Evolutionary conservation across 2,797 vertebrate species (phyloP).

Genomic region (Micromesistius poutassou): DNA sequence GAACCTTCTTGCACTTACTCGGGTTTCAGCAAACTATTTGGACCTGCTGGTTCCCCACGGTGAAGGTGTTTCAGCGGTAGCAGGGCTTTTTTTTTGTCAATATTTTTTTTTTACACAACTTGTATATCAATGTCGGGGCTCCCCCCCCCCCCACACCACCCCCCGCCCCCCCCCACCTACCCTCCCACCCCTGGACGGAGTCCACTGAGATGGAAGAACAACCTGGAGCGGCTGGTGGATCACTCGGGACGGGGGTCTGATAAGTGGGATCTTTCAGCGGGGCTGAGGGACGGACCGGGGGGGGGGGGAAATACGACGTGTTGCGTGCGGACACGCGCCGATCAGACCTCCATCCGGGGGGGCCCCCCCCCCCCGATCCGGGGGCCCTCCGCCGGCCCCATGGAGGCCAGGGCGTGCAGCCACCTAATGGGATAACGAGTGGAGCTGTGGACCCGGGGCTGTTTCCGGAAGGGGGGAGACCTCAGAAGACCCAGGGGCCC

Average conservation of each 20-base stretch:
- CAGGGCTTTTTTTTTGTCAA: background rate
- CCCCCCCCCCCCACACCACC: background rate
- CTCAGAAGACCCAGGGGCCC: no score
- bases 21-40: background rate
- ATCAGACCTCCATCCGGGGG: no score
- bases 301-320: background rate
- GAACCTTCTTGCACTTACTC: background rate
- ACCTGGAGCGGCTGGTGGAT: background rate
- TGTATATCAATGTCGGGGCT: background rate
- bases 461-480: constrained; percentile 41
- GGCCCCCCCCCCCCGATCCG: no score
- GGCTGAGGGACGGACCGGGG: background rate
- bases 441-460: constrained; percentile 41
- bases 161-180: no score
- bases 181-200: background rate
- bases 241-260: background rate
- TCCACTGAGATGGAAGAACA: background rate
- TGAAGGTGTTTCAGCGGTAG: background rate
- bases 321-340: background rate
- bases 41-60: background rate
- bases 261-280: background rate
- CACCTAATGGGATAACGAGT: constrained; percentile 31
- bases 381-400: no score
- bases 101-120: background rate
- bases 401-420: background rate